Evolutionary conservation across 2,797 vertebrate genomes (phyloP).

Genomic region (Mormyrops attenuatus): DNA sequence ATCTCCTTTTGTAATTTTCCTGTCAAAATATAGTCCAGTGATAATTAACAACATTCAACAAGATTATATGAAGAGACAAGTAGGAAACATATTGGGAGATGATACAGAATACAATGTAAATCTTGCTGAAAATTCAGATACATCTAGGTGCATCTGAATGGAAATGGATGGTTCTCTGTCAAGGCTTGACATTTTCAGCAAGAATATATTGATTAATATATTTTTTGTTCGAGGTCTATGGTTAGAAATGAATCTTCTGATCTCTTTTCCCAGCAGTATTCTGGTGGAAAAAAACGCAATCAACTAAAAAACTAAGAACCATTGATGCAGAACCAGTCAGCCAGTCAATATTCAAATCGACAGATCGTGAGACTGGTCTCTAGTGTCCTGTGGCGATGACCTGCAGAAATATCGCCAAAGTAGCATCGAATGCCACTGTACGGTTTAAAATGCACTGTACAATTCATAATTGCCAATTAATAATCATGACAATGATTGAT

Average conservation of each 20-base stretch:
- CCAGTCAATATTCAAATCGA: background rate
- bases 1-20: slow-evolving; percentile 29
- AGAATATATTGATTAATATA: background rate
- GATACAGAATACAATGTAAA: background rate
- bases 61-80: slow-evolving; percentile 1
- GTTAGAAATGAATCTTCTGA: background rate
- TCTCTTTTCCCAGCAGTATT: background rate
- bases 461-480: background rate
- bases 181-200: background rate
- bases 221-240: background rate
- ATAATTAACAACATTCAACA: slow-evolving; percentile 17
- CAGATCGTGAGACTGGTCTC: background rate
- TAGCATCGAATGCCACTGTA: background rate
- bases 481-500: background rate
- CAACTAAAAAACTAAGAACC: background rate
- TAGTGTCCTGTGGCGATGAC: background rate
- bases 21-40: slow-evolving; percentile 18
- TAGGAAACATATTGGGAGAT: background rate
- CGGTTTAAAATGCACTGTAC: background rate
- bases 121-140: background rate
- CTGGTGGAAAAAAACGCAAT: background rate
- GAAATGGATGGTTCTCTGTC: slow-evolving; percentile 11
- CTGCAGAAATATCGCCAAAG: background rate
- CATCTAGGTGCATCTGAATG: background rate
- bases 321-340: background rate